Conservation (phyloP, 2,888 invertebrate genomes). For the Branchellion lobata region DNA sequence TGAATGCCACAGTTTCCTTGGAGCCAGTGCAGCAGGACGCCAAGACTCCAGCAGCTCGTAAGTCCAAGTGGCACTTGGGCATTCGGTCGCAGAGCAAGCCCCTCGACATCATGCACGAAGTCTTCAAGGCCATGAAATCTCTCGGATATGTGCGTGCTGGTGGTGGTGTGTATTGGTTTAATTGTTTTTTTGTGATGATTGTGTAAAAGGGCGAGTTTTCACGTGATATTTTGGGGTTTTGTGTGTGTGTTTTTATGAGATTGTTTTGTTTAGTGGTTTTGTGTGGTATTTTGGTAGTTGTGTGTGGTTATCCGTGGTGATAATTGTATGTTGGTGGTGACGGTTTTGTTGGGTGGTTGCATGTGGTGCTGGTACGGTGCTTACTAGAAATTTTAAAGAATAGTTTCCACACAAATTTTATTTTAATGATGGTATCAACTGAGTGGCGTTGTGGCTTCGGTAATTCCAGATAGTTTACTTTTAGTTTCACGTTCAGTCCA, state of each 20-base stretch:
- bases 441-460: too few species aligned
- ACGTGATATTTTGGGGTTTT: neutral
- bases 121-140: slow-evolving; percentile 97
- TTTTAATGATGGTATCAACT: too few species aligned
- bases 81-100: slow-evolving; percentile 93
- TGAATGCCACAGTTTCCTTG: slow-evolving; percentile 56
- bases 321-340: neutral
- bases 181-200: too few species aligned
- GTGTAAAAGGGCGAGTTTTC: too few species aligned
- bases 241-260: neutral
- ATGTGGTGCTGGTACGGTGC: too few species aligned
- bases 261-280: neutral
- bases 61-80: slow-evolving; percentile 96
- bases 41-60: slow-evolving; percentile 72
- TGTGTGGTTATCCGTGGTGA: neutral
- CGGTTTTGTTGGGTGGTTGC: neutral
- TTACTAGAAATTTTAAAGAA: too few species aligned
- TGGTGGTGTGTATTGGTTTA: neutral
- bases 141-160: slow-evolving; percentile 77
- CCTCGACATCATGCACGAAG: slow-evolving; percentile 88
- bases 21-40: slow-evolving; percentile 54
- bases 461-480: too few species aligned
- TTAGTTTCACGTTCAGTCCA: too few species aligned
- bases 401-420: too few species aligned
- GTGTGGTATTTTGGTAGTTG: neutral